Conservation (phyloP, 2,113 vertebrate genomes). For the Oryzias curvinotus region DNA sequence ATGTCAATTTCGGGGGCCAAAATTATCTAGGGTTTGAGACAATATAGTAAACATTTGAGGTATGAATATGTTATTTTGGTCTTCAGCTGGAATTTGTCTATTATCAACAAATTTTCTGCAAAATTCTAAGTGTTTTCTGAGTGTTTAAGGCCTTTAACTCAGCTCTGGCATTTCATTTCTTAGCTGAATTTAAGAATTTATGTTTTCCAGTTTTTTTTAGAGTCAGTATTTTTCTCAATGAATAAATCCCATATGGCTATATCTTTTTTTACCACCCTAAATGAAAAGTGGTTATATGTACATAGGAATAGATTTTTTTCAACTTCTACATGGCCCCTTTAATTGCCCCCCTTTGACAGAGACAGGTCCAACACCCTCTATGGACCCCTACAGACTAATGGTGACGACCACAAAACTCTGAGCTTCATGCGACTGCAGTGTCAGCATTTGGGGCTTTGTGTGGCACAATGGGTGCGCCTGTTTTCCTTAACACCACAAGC, state of each 20-base stretch:
- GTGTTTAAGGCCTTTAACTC: no score
- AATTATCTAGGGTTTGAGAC: neutral
- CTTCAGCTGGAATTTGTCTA: neutral
- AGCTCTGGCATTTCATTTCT: no score
- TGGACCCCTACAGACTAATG: conserved; percentile 24
- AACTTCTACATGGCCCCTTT: conserved; percentile 37
- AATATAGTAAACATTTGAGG: no score
- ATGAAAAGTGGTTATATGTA: neutral
- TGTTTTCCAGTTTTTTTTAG: neutral
- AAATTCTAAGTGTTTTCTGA: neutral
- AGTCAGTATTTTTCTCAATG: neutral
- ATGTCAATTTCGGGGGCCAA: no score
- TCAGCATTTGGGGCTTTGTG: conserved; percentile 81
- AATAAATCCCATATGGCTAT: neutral
- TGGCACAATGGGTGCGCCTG: conserved; percentile 78
- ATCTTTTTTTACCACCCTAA: neutral
- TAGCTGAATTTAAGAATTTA: neutral
- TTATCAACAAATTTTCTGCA: neutral
- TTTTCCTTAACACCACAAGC: conserved; percentile 78
- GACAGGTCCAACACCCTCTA: conserved; percentile 25
- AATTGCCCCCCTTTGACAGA: conserved; percentile 51
- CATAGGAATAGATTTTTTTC: conserved; percentile 1
- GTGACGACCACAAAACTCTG: conserved; percentile 24
- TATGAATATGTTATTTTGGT: neutral
- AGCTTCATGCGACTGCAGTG: conserved; percentile 74